A percentile compares a stretch with the other conserved stretches of the same genome.
phyloP scores from a whole-genome alignment of 30 jellyfish, hydroid and myxozoan species.

The Cassiopea xamachana region DNA sequence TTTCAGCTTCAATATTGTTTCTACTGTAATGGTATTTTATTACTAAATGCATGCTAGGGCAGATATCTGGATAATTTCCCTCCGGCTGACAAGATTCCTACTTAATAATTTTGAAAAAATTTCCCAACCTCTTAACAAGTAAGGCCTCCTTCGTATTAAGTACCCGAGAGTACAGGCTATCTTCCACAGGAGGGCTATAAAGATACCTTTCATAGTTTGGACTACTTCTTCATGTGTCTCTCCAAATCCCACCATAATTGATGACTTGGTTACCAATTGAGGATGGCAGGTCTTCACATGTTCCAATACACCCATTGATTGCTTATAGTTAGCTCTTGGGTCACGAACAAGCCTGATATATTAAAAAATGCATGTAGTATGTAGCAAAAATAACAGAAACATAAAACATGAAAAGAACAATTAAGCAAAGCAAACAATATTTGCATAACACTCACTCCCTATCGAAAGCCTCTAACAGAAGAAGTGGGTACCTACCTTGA shows the following conservation, averaged over 20 bases:
- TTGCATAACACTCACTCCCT: too few relatives aligned
- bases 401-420: not conserved
- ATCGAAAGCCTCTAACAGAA: too few relatives aligned
- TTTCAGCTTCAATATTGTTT: too few relatives aligned
- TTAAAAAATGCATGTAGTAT: not conserved
- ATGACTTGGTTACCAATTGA: constrained; percentile 79
- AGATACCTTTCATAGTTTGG: constrained; percentile 87
- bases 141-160: not conserved
- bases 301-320: constrained; percentile 83
- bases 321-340: constrained; percentile 95
- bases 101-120: too few relatives aligned
- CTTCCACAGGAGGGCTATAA: too few relatives aligned
- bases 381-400: not conserved
- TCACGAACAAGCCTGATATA: constrained; percentile 90
- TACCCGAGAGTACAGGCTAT: too few relatives aligned
- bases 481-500: too few relatives aligned
- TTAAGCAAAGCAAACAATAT: not conserved
- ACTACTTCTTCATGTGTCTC: constrained; percentile 95
- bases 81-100: too few relatives aligned
- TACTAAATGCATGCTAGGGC: too few relatives aligned
- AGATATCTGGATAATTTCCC: too few relatives aligned
- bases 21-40: too few relatives aligned
- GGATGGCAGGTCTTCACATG: constrained; percentile 82
- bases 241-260: constrained; percentile 99
- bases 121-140: not conserved